Conservation (phyloP, 1,140 invertebrate species). For the Meteorus sp. region DNA sequence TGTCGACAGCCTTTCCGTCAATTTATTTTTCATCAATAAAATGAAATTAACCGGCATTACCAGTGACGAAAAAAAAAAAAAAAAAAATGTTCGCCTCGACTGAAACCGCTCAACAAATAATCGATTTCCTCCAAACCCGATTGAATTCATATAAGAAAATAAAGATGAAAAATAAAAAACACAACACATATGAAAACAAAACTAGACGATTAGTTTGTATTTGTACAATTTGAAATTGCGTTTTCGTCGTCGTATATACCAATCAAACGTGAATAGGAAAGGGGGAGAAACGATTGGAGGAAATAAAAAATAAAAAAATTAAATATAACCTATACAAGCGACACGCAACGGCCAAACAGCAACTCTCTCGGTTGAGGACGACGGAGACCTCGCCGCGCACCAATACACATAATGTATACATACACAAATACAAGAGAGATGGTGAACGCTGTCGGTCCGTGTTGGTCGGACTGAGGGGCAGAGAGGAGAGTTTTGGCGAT, state of each 20-base stretch:
- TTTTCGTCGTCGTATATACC: conserved; percentile 24
- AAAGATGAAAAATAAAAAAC: too few species aligned
- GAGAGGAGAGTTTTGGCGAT: conserved; percentile 21
- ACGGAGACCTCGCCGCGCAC: conserved; percentile 6
- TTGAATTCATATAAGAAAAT: too few species aligned
- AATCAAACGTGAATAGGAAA: conserved; percentile 30
- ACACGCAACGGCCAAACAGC: conserved; percentile 36
- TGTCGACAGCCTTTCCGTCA: too few species aligned
- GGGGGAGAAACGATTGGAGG: not conserved
- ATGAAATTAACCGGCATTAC: too few species aligned
- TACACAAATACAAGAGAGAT: conserved; percentile 6
- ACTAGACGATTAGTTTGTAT: not conserved
- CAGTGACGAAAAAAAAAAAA: too few species aligned
- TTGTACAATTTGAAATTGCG: too few species aligned
- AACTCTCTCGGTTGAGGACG: conserved; percentile 39
- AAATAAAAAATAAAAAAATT: conserved; percentile 22
- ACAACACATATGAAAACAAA: not conserved
- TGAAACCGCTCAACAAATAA: too few species aligned
- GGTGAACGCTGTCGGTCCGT: conserved; percentile 14
- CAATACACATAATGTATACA: not conserved
- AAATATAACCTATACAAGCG: conserved; percentile 24
- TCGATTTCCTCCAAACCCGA: too few species aligned
- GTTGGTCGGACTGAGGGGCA: conserved; percentile 23
- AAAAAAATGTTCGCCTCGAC: too few species aligned
- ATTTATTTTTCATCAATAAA: too few species aligned